Conservation (phyloP, 2,113 vertebrate species). For the Lontra canadensis region DNA sequence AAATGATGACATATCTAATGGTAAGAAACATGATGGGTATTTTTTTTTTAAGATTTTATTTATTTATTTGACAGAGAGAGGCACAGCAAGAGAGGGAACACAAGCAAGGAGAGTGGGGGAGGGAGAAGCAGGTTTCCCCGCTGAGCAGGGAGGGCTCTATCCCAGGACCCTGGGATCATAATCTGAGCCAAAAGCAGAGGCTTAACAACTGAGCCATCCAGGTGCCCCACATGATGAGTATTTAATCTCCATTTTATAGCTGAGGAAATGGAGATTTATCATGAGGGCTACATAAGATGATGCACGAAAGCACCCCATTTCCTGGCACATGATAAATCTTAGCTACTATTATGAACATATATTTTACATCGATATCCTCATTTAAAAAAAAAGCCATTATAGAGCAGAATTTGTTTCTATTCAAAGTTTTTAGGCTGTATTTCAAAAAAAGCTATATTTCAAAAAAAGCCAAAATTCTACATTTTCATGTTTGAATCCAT, state of each 20-base stretch:
- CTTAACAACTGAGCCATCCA: neutral
- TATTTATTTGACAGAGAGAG: too few species aligned
- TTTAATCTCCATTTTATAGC: neutral
- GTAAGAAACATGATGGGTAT: neutral
- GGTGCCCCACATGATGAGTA: neutral
- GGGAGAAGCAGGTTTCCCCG: too few species aligned
- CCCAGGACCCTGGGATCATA: neutral
- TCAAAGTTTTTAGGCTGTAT: neutral
- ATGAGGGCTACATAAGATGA: neutral
- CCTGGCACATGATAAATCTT: neutral
- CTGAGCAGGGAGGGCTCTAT: neutral
- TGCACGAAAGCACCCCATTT: neutral
- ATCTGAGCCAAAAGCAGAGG: neutral
- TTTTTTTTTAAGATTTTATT: too few species aligned
- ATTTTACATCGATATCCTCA: neutral
- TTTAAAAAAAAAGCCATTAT: neutral
- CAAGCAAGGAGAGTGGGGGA: too few species aligned
- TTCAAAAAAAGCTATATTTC: neutral
- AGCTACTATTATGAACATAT: neutral
- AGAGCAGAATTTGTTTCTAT: neutral
- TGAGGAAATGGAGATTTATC: neutral
- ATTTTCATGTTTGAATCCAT: neutral
- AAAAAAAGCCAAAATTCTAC: neutral
- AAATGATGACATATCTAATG: neutral
- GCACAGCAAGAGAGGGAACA: too few species aligned